Evolutionary conservation across 2,888 invertebrate species (phyloP).

Genomic region (Operophtera brumata): DNA sequence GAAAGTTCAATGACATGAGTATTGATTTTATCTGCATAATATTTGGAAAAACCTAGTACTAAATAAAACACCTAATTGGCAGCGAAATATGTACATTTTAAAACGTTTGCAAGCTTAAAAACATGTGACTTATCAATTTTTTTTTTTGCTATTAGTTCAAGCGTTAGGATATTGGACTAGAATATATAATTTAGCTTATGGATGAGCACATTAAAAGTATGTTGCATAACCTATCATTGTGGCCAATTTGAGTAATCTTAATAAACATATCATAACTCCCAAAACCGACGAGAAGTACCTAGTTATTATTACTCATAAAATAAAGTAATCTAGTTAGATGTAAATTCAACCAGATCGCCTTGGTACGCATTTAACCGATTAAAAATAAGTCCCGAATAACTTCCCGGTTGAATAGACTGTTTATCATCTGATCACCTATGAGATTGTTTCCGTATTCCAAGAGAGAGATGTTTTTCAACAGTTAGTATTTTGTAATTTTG

Average conservation of each 20-base stretch:
- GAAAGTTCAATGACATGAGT: too few relatives aligned
- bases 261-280: not conserved
- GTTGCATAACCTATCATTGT: not conserved
- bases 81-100: too few relatives aligned
- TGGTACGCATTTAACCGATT: constrained; percentile 17
- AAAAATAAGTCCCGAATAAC: constrained; percentile 26
- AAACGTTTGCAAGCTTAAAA: too few relatives aligned
- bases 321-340: not conserved
- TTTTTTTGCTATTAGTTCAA: too few relatives aligned
- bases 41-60: too few relatives aligned
- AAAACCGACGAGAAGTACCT: not conserved
- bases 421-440: not conserved
- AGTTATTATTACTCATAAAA: not conserved
- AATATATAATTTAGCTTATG: too few relatives aligned
- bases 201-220: not conserved
- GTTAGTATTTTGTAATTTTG: not conserved
- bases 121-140: too few relatives aligned
- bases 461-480: not conserved
- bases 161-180: too few relatives aligned
- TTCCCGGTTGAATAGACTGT: constrained; percentile 13
- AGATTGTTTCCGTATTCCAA: constrained; percentile 13
- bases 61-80: too few relatives aligned
- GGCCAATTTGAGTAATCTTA: not conserved
- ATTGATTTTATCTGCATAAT: too few relatives aligned
- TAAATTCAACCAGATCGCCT: constrained; percentile 19